phyloP scores from a whole-genome alignment of 2,888 invertebrate genomes.

The Timema cristinae region DNA sequence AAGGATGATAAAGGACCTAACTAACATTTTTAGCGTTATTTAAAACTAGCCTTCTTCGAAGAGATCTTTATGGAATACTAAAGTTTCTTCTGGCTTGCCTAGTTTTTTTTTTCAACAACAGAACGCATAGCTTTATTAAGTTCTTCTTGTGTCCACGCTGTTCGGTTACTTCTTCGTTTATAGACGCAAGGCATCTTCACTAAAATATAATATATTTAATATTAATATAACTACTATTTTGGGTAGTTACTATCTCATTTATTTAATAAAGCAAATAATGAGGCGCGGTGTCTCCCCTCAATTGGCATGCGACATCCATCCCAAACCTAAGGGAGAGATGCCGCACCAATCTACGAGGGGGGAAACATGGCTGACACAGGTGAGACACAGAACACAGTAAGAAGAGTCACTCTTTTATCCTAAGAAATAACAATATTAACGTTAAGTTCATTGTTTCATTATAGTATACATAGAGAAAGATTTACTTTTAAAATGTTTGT shows the following conservation, averaged over 20 bases:
- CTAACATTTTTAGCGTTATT: background rate
- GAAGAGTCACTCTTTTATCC: background rate
- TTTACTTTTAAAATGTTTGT: background rate
- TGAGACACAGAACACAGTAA: background rate
- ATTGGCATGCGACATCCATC: background rate
- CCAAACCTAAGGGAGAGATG: slow-evolving; percentile 8
- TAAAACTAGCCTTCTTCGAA: slow-evolving; percentile 10
- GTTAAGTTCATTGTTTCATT: slow-evolving; percentile 38
- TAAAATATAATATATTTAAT: background rate
- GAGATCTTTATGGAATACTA: background rate
- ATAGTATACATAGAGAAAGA: background rate
- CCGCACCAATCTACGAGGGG: background rate
- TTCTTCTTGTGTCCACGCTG: slow-evolving; percentile 2
- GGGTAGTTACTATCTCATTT: background rate
- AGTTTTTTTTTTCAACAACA: slow-evolving; percentile 12
- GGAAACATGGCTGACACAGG: background rate
- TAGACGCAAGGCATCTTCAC: background rate
- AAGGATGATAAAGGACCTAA: slow-evolving; percentile 10
- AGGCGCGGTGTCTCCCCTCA: background rate
- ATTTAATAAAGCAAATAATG: background rate
- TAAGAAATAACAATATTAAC: background rate
- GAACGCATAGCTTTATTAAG: background rate
- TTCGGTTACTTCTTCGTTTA: background rate
- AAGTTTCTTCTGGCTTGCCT: slow-evolving; percentile 6
- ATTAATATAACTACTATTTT: background rate